Conservation (phyloP, 2,888 invertebrate species). For the Vanessa cardui region DNA sequence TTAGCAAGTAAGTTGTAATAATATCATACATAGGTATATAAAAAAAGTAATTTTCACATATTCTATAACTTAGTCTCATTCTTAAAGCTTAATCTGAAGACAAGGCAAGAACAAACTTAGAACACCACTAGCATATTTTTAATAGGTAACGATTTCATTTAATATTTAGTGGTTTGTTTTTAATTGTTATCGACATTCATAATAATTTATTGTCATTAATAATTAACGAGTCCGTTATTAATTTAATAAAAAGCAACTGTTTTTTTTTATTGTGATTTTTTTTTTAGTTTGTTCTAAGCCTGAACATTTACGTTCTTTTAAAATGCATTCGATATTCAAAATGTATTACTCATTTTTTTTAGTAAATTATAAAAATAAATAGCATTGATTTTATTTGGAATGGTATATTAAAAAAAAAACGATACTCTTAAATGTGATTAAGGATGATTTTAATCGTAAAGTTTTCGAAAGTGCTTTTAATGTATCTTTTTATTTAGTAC, state of each 20-base stretch:
- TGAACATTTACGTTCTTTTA: not conserved
- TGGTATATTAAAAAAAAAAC: conserved; percentile 3
- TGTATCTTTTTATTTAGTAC: not conserved
- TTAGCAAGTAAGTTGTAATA: conserved; percentile 19
- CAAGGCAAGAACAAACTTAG: conserved; percentile 16
- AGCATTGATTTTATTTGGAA: conserved; percentile 14
- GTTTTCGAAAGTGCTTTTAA: no score
- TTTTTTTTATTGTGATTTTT: no score
- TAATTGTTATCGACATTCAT: not conserved
- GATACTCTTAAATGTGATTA: no score
- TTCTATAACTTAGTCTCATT: conserved; percentile 49
- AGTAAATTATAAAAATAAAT: conserved; percentile 6
- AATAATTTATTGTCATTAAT: not conserved
- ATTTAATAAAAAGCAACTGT: no score
- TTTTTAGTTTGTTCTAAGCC: conserved; percentile 6
- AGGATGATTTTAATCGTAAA: no score
- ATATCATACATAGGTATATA: conserved; percentile 16
- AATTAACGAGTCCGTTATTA: not conserved
- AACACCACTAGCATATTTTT: not conserved
- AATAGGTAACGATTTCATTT: not conserved
- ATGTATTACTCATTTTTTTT: not conserved
- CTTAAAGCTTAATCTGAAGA: conserved; percentile 62
- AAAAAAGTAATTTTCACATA: conserved; percentile 11
- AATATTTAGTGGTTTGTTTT: not conserved
- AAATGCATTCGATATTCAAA: not conserved